A percentile compares a stretch with the other conserved stretches of the same genome.
Conservation (phyloP, 2,797 vertebrate genomes). For the Pipistrellus pipistrellus region DNA sequence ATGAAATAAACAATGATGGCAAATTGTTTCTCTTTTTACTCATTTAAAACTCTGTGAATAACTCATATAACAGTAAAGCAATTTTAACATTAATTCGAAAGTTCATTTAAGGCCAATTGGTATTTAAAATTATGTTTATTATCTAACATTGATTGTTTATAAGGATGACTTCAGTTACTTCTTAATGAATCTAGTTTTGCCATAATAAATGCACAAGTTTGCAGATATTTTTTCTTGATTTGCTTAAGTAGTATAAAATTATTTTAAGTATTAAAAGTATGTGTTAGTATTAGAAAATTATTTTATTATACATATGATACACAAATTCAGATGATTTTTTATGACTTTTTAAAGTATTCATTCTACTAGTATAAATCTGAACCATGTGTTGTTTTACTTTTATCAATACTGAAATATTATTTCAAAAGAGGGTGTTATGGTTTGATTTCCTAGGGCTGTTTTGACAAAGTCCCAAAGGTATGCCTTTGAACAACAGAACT, state of each 20-base stretch:
- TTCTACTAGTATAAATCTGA: neutral
- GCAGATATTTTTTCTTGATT: neutral
- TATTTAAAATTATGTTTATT: slow-evolving; percentile 3
- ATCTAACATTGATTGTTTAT: neutral
- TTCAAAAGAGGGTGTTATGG: neutral
- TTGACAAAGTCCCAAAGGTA: neutral
- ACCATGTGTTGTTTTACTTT: neutral
- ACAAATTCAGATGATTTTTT: neutral
- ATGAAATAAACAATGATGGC: neutral
- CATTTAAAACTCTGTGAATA: neutral
- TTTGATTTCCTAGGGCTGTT: neutral
- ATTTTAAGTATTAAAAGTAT: neutral
- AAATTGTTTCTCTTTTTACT: neutral
- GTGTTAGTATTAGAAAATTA: neutral
- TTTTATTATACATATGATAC: neutral
- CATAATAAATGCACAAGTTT: neutral
- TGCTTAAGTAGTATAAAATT: neutral
- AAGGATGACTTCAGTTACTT: neutral
- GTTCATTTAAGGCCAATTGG: neutral
- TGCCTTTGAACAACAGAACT: neutral
- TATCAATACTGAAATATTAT: neutral
- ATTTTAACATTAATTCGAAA: slow-evolving; percentile 33
- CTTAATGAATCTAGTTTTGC: neutral
- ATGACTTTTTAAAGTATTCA: neutral
- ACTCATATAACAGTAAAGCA: neutral